Conservation (phyloP, 2,113 vertebrate species). For the Saimiri boliviensis region DNA sequence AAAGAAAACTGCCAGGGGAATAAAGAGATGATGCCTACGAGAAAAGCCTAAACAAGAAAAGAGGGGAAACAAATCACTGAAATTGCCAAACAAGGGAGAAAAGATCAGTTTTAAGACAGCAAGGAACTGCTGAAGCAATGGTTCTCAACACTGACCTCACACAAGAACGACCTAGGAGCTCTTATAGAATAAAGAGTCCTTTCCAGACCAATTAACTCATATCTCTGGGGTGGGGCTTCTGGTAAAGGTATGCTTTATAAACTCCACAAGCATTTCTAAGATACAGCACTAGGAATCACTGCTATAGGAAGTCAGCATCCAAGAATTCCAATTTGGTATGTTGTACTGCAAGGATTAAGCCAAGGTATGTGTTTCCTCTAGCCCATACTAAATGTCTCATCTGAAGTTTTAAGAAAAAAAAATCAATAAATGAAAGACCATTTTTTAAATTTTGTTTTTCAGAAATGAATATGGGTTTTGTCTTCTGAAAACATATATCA, state of each 20-base stretch:
- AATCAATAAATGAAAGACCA: not conserved
- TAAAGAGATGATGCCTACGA: not conserved
- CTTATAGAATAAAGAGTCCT: not conserved
- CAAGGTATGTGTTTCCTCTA: not conserved
- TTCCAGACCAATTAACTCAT: not conserved
- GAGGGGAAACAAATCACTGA: not conserved
- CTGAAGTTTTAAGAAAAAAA: not conserved
- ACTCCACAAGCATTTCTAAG: not conserved
- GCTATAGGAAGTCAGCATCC: not conserved
- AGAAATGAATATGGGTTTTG: conserved; percentile 7
- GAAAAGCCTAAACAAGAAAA: not conserved
- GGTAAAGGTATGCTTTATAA: not conserved
- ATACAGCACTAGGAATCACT: too few species aligned
- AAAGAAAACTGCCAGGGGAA: conserved; percentile 8
- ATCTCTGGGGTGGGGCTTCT: rapidly evolving
- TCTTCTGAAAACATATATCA: conserved; percentile 23
- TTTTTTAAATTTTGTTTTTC: not conserved
- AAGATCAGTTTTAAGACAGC: not conserved
- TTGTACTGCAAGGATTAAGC: not conserved
- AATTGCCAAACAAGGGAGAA: not conserved
- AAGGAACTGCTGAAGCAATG: not conserved
- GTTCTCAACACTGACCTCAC: not conserved
- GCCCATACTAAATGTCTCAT: not conserved
- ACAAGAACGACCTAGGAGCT: not conserved
- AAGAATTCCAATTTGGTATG: not conserved